phyloP scores from a whole-genome alignment of 2,113 vertebrate genomes.

The chimpanzee (Pan troglodytes) region DNA sequence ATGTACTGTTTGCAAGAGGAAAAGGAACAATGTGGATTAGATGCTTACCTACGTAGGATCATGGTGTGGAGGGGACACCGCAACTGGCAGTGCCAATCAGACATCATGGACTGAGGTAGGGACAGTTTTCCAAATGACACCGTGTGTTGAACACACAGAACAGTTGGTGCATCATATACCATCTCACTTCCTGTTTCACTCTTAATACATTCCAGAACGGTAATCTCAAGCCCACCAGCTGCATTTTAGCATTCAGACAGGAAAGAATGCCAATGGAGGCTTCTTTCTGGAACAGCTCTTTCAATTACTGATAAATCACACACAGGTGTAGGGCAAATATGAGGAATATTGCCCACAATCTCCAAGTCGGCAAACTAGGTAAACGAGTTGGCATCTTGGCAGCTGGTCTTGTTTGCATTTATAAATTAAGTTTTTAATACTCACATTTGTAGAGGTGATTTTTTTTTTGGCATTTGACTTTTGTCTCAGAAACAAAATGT shows the following conservation, averaged over 20 bases:
- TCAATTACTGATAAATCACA: background rate
- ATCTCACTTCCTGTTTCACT: background rate
- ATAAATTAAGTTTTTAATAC: constrained; percentile 75
- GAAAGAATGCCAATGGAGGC: background rate
- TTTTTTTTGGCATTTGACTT: constrained; percentile 44
- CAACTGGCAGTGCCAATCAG: background rate
- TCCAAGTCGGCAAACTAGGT: constrained; percentile 69
- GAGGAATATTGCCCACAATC: background rate
- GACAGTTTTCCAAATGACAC: background rate
- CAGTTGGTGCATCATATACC: accelerated
- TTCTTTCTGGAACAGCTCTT: background rate
- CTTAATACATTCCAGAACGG: background rate
- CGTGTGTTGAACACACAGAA: background rate
- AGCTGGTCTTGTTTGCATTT: constrained; percentile 74
- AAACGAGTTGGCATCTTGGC: constrained; percentile 50
- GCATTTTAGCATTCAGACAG: background rate
- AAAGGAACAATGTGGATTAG: background rate
- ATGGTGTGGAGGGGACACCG: accelerated
- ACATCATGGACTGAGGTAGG: background rate
- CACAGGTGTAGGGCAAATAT: background rate
- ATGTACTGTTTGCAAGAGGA: too few species aligned
- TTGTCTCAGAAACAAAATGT: constrained; percentile 51
- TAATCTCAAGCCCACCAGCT: accelerated
- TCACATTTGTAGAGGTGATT: constrained; percentile 38
- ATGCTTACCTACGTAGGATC: background rate